Conservation (phyloP, 1,140 invertebrate species). For the Hypsibius dujardini region DNA sequence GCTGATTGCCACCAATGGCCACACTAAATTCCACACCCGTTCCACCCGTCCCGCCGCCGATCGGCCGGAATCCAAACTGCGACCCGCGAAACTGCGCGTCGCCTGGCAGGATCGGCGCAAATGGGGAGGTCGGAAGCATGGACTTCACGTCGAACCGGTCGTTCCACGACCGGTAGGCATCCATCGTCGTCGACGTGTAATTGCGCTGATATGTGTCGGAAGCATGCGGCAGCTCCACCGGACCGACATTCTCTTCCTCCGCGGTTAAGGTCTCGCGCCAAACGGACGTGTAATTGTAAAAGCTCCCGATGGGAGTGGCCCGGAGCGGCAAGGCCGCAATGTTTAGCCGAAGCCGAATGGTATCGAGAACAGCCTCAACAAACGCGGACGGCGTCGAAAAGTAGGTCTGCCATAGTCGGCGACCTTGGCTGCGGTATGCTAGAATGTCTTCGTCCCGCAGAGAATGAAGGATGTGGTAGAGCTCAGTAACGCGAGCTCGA, state of each 20-base stretch:
- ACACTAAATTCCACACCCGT: slow-evolving; percentile 92
- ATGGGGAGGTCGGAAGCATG: slow-evolving; percentile 69
- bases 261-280: slow-evolving; percentile 26
- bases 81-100: slow-evolving; percentile 82
- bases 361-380: slow-evolving; percentile 23
- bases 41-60: slow-evolving; percentile 71
- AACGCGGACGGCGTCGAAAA: slow-evolving; percentile 24
- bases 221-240: slow-evolving; percentile 72
- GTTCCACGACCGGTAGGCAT: slow-evolving; percentile 66
- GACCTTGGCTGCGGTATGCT: slow-evolving; percentile 60
- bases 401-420: slow-evolving; percentile 45
- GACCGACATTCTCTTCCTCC: slow-evolving; percentile 83
- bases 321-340: slow-evolving; percentile 43
- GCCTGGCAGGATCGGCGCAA: slow-evolving; percentile 66
- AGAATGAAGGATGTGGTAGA: slow-evolving; percentile 75
- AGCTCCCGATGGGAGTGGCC: slow-evolving; percentile 17
- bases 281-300: slow-evolving; percentile 23
- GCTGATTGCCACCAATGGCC: slow-evolving; percentile 78
- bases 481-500: slow-evolving; percentile 67
- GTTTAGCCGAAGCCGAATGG: slow-evolving; percentile 51
- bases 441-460: slow-evolving; percentile 70
- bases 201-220: slow-evolving; percentile 70
- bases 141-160: slow-evolving; percentile 67
- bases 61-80: slow-evolving; percentile 73
- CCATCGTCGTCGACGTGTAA: slow-evolving; percentile 55